Evolutionary conservation across 2,113 vertebrate species (phyloP).

Genomic region (Bos javanicus): DNA sequence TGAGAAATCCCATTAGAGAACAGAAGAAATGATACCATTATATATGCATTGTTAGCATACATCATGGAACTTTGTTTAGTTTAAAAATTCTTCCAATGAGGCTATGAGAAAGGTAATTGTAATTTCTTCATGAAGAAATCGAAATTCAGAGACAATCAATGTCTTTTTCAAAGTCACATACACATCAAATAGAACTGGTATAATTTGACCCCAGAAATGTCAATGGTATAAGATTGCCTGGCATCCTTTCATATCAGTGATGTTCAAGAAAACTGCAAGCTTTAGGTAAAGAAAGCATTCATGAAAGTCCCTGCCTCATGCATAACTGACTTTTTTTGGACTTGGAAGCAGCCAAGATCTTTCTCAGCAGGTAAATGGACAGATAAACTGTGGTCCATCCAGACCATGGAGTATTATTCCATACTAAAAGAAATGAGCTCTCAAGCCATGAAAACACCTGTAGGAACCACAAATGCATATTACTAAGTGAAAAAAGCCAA

Average conservation of each 20-base stretch:
- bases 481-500: background rate
- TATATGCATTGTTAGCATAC: background rate
- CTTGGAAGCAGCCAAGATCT: background rate
- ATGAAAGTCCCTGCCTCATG: background rate
- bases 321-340: background rate
- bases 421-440: background rate
- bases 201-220: background rate
- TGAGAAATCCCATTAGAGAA: background rate
- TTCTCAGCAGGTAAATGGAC: background rate
- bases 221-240: background rate
- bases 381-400: background rate
- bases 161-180: background rate
- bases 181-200: background rate
- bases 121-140: background rate
- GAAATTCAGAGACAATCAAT: background rate
- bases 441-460: background rate
- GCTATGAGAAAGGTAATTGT: background rate
- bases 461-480: background rate
- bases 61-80: background rate
- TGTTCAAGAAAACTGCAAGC: too few relatives aligned
- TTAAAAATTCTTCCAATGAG: background rate
- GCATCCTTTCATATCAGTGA: background rate
- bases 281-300: background rate
- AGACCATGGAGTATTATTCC: background rate
- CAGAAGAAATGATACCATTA: background rate